A percentile compares a stretch with the other conserved stretches of the same genome.
phyloP scores from a whole-genome alignment of 1,140 invertebrate species.

The Triops longicaudatus region DNA sequence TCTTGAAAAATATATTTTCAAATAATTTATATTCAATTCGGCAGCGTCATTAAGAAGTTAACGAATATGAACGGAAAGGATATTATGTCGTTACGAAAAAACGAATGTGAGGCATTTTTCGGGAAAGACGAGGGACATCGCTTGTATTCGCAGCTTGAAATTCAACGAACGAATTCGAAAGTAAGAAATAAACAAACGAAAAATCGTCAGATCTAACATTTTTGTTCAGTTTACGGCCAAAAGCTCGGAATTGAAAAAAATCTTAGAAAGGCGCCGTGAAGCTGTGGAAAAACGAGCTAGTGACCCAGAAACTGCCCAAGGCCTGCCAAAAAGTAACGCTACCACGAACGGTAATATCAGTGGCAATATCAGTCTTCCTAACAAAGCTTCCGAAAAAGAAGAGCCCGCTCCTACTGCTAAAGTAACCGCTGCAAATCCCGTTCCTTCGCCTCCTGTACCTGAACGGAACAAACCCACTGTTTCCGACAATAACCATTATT shows the following conservation, averaged over 20 bases:
- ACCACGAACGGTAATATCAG: not conserved
- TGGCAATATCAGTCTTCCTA: not conserved
- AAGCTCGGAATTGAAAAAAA: not conserved
- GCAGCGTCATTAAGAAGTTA: constrained; percentile 51
- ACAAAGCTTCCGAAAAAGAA: not conserved
- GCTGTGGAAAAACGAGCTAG: not conserved
- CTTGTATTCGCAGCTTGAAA: constrained; percentile 61
- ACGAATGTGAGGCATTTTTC: constrained; percentile 57
- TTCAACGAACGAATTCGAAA: constrained; percentile 65
- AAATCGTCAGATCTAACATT: not conserved
- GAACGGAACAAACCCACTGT: not conserved
- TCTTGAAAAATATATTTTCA: not conserved
- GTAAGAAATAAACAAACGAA: constrained; percentile 46
- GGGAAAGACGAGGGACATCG: constrained; percentile 59
- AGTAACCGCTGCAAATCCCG: not conserved
- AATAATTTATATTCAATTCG: too few relatives aligned
- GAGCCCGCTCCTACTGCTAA: not conserved
- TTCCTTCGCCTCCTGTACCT: not conserved
- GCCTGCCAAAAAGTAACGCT: not conserved
- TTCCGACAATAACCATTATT: not conserved
- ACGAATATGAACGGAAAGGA: constrained; percentile 57
- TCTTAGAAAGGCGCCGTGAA: not conserved
- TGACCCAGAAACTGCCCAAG: not conserved
- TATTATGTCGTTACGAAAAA: constrained; percentile 54
- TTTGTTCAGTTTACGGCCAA: constrained; percentile 15